Conservation (phyloP, 2,888 invertebrate species). For the Pyrochroa serraticornis region DNA sequence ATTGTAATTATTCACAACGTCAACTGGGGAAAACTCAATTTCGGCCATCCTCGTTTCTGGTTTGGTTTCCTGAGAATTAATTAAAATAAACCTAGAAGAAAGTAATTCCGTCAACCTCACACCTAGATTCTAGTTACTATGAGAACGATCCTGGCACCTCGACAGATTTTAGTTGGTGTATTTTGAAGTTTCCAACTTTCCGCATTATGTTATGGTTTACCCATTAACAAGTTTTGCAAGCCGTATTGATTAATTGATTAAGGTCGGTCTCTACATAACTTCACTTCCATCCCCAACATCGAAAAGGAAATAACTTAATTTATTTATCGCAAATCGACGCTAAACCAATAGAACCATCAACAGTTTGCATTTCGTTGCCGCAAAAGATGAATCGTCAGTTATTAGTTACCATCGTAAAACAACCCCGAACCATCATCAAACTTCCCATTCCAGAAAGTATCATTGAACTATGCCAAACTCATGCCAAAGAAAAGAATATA, state of each 20-base stretch:
- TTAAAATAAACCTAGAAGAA: conserved; percentile 8
- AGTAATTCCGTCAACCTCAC: conserved; percentile 5
- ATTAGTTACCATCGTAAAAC: too few species aligned
- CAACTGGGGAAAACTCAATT: too few species aligned
- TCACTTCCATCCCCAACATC: neutral
- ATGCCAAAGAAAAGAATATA: too few species aligned
- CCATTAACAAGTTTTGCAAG: conserved; percentile 22
- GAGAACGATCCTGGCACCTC: conserved; percentile 30
- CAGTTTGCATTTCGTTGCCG: too few species aligned
- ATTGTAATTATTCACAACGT: neutral
- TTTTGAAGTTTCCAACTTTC: conserved; percentile 18
- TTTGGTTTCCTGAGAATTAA: conserved; percentile 2
- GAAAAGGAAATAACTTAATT: conserved; percentile 4
- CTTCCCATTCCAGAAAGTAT: too few species aligned
- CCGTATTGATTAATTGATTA: conserved; percentile 31
- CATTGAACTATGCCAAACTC: too few species aligned
- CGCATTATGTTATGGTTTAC: conserved; percentile 19
- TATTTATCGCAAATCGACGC: neutral
- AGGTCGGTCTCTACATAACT: neutral
- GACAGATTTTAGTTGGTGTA: conserved; percentile 30
- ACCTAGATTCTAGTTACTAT: neutral
- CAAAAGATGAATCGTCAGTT: too few species aligned
- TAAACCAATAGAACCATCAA: too few species aligned
- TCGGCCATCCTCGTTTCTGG: too few species aligned
- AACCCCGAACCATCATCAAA: too few species aligned